Evolutionary conservation across 1,140 invertebrate genomes (phyloP).

Genomic region (Linepithema humile): DNA sequence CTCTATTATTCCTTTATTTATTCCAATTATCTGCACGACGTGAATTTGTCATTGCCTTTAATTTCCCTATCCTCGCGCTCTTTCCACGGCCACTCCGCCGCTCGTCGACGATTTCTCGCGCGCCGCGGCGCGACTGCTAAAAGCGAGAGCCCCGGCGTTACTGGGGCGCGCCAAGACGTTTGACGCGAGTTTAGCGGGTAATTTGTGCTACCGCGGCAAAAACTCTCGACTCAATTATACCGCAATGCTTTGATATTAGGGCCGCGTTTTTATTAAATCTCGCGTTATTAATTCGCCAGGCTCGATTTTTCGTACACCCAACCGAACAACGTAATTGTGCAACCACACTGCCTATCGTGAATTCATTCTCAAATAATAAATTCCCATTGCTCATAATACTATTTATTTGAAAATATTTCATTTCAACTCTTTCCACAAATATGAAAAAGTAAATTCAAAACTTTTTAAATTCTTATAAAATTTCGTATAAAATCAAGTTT

Average conservation of each 20-base stretch:
- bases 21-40: constrained; percentile 83
- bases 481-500: neutral
- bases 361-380: neutral
- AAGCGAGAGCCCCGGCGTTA: constrained; percentile 36
- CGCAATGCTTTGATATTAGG: constrained; percentile 57
- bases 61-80: constrained; percentile 77
- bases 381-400: neutral
- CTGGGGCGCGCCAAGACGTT: constrained; percentile 54
- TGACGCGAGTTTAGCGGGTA: constrained; percentile 47
- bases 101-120: constrained; percentile 46
- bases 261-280: constrained; percentile 54
- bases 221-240: constrained; percentile 61
- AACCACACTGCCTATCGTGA: constrained; percentile 33
- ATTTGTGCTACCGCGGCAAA: constrained; percentile 53
- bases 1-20: constrained; percentile 84
- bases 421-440: neutral
- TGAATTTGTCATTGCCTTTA: constrained; percentile 84
- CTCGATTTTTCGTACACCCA: constrained; percentile 44
- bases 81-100: constrained; percentile 48
- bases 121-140: constrained; percentile 43
- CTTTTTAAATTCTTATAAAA: neutral
- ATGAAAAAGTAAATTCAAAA: neutral
- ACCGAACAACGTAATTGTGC: constrained; percentile 39
- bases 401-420: neutral
- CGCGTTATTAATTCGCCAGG: constrained; percentile 53